These are phyloP conservation scores for Labia minor DNA, from an alignment of 2,888 invertebrate species.

Conservation along the genomic window DNA sequence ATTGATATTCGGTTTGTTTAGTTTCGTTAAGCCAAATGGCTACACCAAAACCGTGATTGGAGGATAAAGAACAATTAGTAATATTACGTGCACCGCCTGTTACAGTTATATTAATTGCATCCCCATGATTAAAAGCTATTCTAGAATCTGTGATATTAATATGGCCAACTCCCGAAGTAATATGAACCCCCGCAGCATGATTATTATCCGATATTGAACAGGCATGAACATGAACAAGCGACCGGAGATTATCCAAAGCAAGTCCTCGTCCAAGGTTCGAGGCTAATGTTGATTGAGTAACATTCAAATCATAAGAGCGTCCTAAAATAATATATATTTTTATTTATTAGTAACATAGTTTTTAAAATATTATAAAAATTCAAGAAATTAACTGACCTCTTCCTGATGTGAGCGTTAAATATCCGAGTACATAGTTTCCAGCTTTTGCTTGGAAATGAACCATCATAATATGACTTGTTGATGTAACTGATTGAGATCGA, in stretches of 20 bases:
- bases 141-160: conserved; percentile 84
- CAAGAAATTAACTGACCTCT: conserved; percentile 40
- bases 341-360: background rate
- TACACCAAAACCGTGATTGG: conserved; percentile 79
- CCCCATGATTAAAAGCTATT: conserved; percentile 83
- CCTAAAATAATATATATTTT: conserved; percentile 31
- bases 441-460: conserved; percentile 67
- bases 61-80: conserved; percentile 71
- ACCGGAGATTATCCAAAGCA: conserved; percentile 80
- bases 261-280: conserved; percentile 94
- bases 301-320: conserved; percentile 73
- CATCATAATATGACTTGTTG: conserved; percentile 66
- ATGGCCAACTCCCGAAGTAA: conserved; percentile 84
- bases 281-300: conserved; percentile 71
- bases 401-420: conserved; percentile 67
- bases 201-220: conserved; percentile 76
- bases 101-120: conserved; percentile 91
- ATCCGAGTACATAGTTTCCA: conserved; percentile 61
- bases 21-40: conserved; percentile 87
- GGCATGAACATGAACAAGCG: conserved; percentile 73
- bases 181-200: conserved; percentile 80
- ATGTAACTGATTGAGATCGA: conserved; percentile 77
- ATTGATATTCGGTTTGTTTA: conserved; percentile 60
- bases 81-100: conserved; percentile 90
- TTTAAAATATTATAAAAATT: background rate